Evolutionary conservation across 1,140 invertebrate species (phyloP), one percentile per base, ranked within the genome.

Genomic region (Lucilia cuprina): DNA sequence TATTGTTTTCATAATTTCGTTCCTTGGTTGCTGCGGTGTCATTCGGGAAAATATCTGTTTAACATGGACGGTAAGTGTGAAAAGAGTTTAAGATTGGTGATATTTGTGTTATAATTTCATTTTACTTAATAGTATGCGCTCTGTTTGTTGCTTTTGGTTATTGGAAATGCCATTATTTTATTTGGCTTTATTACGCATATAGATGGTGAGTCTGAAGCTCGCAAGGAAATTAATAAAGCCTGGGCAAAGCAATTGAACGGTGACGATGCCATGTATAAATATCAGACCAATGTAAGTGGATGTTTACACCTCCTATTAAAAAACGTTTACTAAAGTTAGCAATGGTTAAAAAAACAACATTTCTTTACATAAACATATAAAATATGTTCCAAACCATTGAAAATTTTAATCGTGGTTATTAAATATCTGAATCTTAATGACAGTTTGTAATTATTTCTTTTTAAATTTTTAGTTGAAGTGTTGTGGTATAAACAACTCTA

Each of bases 11-110:
- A 34, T 88, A 5, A 83, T 87, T 8, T 88, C 95, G 1, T 96
- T 96, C 92, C 94, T 96, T 87, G 96, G 96, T 86, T 97, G 96
- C 90, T 96, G 95, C 86, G 96, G 96, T 19, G 95, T 96, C 2
- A 94, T 96, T 78, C 93, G 94, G 85, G 95, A 96, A 88, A 96
- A 93, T 88, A 93, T 94, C 84, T 96, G 95, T 89, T 96, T 96
- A 94, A 92, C 95, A 19, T 93, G 96, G 88, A 94, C 94, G 87
- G 95, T 96, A 90, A 93, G 93, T 92, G 12, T 30, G 21, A 60
- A 80, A 41, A 3, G 41, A 41, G 41, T 41, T 41, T 7, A 41
- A 41, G 10, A 30, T 30, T 30, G 25, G 25, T 3, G 41, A 7
- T 41, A 41, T 41, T 41, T 8, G 7, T 8, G 5, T 41, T 41